phyloP scores from a whole-genome alignment of 2,888 invertebrate species.

The Brachypalpus laphriformis region DNA sequence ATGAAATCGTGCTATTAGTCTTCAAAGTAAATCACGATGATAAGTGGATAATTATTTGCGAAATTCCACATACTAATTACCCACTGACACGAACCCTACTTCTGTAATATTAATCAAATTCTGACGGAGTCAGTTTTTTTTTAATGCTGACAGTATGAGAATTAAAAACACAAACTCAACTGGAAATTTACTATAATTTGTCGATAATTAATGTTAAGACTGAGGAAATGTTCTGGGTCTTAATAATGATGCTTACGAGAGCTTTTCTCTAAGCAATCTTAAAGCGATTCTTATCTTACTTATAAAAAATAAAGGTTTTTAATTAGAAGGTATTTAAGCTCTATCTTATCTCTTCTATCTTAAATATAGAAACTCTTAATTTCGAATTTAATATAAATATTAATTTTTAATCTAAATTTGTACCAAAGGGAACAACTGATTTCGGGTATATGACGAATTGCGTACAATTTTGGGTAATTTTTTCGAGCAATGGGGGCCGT shows the following conservation, averaged over 20 bases:
- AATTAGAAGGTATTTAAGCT: no score
- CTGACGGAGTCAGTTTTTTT: slow-evolving; percentile 6
- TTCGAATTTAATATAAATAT: no score
- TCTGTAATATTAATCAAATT: background rate
- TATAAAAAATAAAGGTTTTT: no score
- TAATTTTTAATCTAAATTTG: no score
- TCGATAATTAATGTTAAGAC: slow-evolving; percentile 5
- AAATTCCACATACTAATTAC: slow-evolving; percentile 34
- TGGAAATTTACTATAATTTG: slow-evolving; percentile 37
- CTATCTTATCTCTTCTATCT: no score
- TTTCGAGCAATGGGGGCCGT: no score
- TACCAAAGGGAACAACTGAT: no score
- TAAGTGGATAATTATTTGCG: slow-evolving; percentile 53
- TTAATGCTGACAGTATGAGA: background rate
- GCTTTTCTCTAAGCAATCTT: no score
- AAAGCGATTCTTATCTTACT: no score
- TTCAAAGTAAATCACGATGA: slow-evolving; percentile 44
- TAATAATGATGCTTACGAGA: background rate
- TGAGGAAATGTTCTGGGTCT: background rate
- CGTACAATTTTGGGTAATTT: no score
- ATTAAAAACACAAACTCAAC: slow-evolving; percentile 11
- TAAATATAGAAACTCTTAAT: no score
- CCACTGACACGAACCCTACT: slow-evolving; percentile 28
- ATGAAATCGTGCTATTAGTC: background rate
- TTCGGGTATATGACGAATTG: no score